A percentile compares a stretch with the other conserved stretches of the same genome.
phyloP scores from a whole-genome alignment of 35 echinoderm and acorn worm species.

The Apostichopus japonicus region DNA sequence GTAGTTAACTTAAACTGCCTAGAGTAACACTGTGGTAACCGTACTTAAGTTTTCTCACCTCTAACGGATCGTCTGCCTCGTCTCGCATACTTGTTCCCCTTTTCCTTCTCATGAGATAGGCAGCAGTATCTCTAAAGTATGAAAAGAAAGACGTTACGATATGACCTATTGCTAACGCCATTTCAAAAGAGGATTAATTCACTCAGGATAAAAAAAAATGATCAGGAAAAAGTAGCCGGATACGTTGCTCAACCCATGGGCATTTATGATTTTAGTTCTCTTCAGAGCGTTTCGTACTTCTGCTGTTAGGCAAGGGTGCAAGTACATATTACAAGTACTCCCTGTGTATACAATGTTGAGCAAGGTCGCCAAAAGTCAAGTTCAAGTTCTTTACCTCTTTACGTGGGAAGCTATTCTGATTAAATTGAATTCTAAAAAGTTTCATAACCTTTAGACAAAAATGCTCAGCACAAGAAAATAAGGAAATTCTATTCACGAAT shows the following conservation, averaged over 20 bases:
- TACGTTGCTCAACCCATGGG: not conserved
- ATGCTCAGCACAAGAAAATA: too few species aligned
- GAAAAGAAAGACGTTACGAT: constrained; percentile 40
- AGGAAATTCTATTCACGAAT: too few species aligned
- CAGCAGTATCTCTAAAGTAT: constrained; percentile 33
- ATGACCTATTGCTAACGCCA: constrained; percentile 39
- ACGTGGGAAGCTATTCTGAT: too few species aligned
- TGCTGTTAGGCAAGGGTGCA: constrained; percentile 18
- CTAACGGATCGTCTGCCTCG: constrained; percentile 36
- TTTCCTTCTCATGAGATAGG: constrained; percentile 45
- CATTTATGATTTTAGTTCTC: not conserved
- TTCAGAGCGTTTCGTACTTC: not conserved
- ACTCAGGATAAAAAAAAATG: not conserved
- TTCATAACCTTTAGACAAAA: too few species aligned
- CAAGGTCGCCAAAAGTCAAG: too few species aligned
- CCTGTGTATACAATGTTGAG: too few species aligned
- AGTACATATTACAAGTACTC: not conserved
- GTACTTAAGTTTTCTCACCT: not conserved
- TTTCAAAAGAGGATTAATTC: not conserved
- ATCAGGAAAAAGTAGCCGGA: not conserved
- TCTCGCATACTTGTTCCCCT: not conserved
- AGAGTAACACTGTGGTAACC: not conserved
- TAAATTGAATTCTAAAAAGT: too few species aligned
- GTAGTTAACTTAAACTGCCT: too few species aligned
- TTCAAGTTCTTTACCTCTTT: too few species aligned